Evolutionary conservation across 1,140 invertebrate genomes (phyloP).

Genomic region (Pseudoatta argentina): DNA sequence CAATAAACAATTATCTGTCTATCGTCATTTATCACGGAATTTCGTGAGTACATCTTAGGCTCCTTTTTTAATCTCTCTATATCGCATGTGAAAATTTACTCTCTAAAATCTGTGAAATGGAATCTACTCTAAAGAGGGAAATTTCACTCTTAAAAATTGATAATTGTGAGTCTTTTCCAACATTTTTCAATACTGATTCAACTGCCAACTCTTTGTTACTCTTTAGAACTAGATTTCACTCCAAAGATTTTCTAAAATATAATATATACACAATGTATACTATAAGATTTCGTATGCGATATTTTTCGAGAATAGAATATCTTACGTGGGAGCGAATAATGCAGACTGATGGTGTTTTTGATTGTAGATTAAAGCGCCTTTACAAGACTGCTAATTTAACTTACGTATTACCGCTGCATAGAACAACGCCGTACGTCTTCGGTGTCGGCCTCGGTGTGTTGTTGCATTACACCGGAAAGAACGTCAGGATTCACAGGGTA

Average conservation of each 20-base stretch:
- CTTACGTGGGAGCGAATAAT: neutral
- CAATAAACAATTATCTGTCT: constrained; percentile 88
- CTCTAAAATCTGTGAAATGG: no score
- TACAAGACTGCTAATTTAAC: constrained; percentile 89
- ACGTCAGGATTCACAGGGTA: constrained; percentile 84
- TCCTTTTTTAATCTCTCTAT: no score
- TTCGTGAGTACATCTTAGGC: constrained; percentile 85
- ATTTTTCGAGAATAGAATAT: neutral
- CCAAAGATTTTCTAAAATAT: no score
- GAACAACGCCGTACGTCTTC: constrained; percentile 89
- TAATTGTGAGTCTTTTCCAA: no score
- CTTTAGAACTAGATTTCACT: no score
- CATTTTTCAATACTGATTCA: no score
- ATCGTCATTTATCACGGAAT: constrained; percentile 90
- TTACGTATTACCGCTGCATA: constrained; percentile 88
- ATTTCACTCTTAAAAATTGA: no score
- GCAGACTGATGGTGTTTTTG: neutral
- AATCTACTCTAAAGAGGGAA: no score
- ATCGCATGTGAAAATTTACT: no score
- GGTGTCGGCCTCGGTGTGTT: constrained; percentile 89
- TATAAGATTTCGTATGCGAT: no score
- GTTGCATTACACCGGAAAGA: constrained; percentile 86
- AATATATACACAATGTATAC: no score
- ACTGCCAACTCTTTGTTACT: no score
- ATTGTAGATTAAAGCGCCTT: constrained; percentile 88